Evolutionary conservation across 2,888 invertebrate species (phyloP), one percentile per base, ranked within the genome.

Genomic region (Branchellion lobata): DNA sequence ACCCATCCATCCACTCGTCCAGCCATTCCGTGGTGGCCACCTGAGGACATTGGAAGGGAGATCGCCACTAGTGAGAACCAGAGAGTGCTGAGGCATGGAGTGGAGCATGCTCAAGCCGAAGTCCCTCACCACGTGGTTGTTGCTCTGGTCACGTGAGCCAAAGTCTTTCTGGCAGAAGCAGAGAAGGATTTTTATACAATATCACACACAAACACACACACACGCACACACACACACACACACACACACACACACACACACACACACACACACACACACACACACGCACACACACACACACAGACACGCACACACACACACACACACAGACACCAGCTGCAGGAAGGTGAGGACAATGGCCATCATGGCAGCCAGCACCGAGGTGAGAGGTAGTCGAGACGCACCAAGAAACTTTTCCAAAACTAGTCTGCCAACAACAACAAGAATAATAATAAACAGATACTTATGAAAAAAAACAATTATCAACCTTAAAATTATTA

Each of bases 41-140:
- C 47, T 47, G 27, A 47, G 21, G 53, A 72, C 8, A 61, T 74
- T 81, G 14, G 86, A 85, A 21, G 86, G 85, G 1, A 87, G 83
- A 81, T 86, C 87, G 21, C 87, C 87, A 78, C 85, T 85, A 24
- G 85, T 85, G 18, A 87, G 81, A 1, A 86, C 81, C 21, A 86
- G 81, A n/a, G 86, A 81, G 78, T 84, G 83, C 31, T 80, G 68
- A 3, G 87, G 87, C 80, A 87, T 82, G 29, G 81, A 83, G 21
- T 83, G 78, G 40, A 86, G 82, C 0, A 85, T 73, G 21, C 84
- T 82, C 47, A 78, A 72, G 27, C 85, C 86, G 83, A 86, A 86
- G 78, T 86, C 85, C 34, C 81, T 82, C 27, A 87, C 83, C 36
- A 85, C 85, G 14, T 81, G 81, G 81, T 86, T 86, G 14, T 81